Conservation (phyloP, 1,140 invertebrate genomes). For the Thalassaphorura encarpata region DNA sequence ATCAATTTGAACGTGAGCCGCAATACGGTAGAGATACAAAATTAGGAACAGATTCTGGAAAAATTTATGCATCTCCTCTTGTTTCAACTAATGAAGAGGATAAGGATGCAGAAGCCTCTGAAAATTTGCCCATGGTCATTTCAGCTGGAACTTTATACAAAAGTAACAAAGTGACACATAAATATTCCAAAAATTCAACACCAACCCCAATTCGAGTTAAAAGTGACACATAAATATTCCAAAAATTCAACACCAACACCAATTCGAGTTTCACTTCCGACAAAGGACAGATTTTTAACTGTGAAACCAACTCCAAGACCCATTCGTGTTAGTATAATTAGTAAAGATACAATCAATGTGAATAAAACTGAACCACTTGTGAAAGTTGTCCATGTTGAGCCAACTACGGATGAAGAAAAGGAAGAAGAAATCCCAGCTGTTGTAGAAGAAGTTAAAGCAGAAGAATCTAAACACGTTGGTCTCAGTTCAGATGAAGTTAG, state of each 20-base stretch:
- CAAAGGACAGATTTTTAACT: slow-evolving; percentile 15
- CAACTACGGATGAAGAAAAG: neutral
- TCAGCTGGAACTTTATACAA: too few species aligned
- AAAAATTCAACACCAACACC: slow-evolving; percentile 17
- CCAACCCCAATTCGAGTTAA: slow-evolving; percentile 12
- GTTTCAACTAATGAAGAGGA: neutral
- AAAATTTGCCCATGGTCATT: slow-evolving; percentile 13
- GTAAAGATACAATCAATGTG: slow-evolving; percentile 18
- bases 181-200: slow-evolving; percentile 14
- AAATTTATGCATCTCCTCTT: slow-evolving; percentile 6
- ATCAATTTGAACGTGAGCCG: neutral
- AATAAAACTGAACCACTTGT: neutral
- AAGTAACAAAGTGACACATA: too few species aligned
- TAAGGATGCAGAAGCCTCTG: neutral
- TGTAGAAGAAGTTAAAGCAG: slow-evolving; percentile 6
- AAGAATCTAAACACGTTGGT: neutral
- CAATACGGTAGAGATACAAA: too few species aligned
- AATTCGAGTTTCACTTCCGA: slow-evolving; percentile 14
- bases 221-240: too few species aligned
- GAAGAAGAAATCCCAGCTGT: neutral
- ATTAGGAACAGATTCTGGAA: too few species aligned
- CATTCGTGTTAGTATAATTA: slow-evolving; percentile 29
- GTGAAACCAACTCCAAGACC: slow-evolving; percentile 4
- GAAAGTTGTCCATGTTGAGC: slow-evolving; percentile 15
- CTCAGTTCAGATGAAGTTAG: neutral